Conservation (phyloP, 2,888 invertebrate genomes). For the Protodeltote pygarga region DNA sequence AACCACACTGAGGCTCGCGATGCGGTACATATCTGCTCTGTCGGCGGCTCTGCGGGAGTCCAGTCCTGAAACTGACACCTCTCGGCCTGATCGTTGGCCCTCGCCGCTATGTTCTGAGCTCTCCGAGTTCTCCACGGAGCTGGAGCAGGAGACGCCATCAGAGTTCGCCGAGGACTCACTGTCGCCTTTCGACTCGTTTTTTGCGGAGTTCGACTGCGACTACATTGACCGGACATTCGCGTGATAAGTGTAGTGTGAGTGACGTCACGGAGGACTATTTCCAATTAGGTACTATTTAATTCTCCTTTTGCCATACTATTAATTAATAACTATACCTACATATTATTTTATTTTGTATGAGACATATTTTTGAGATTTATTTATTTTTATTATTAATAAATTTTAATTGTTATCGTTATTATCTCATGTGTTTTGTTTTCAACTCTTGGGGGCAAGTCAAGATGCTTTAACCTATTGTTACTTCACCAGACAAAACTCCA, state of each 20-base stretch:
- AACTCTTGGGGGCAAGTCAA: too few species aligned
- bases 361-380: constrained; percentile 73
- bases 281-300: constrained; percentile 73
- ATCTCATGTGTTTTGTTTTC: constrained; percentile 56
- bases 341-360: constrained; percentile 70
- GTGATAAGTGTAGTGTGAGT: constrained; percentile 78
- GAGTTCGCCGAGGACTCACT: constrained; percentile 85
- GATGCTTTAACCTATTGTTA: too few species aligned
- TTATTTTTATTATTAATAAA: constrained; percentile 79
- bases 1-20: constrained; percentile 94
- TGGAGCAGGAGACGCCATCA: constrained; percentile 81
- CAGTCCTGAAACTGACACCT: constrained; percentile 56
- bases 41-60: constrained; percentile 88
- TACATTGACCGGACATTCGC: constrained; percentile 82
- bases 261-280: constrained; percentile 55
- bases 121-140: constrained; percentile 82
- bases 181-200: constrained; percentile 87
- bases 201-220: constrained; percentile 83
- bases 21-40: constrained; percentile 94
- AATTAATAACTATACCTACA: constrained; percentile 74
- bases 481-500: too few species aligned
- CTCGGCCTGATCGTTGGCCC: constrained; percentile 75
- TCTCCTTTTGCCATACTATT: constrained; percentile 80
- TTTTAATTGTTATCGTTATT: constrained; percentile 78
- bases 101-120: constrained; percentile 84